These are phyloP conservation scores for Caenorhabditis elegans DNA, from an alignment of 1,140 invertebrate species.

Conservation along the genomic window DNA sequence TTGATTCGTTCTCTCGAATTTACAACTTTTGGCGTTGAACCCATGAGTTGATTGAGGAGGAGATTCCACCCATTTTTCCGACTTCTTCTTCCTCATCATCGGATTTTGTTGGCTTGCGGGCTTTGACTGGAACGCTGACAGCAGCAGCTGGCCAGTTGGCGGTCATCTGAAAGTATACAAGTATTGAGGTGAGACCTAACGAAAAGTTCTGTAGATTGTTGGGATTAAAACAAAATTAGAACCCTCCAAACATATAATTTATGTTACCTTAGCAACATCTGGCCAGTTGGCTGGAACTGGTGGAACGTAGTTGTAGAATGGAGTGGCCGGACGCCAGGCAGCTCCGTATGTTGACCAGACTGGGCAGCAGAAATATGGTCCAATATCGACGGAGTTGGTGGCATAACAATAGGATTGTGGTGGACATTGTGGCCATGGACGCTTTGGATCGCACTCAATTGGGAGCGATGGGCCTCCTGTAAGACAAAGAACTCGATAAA, in stretches of 20 bases:
- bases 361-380: constrained; percentile 66
- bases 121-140: constrained; percentile 52
- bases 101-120: constrained; percentile 37
- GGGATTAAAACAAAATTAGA: too few species aligned
- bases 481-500: not conserved
- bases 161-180: constrained; percentile 20
- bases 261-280: constrained; percentile 42
- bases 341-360: constrained; percentile 66
- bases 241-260: too few species aligned
- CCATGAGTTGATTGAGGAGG: constrained; percentile 6
- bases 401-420: constrained; percentile 66
- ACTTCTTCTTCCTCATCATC: not conserved
- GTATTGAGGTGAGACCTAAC: too few species aligned
- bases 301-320: constrained; percentile 66
- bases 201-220: too few species aligned
- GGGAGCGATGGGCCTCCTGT: constrained; percentile 62
- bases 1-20: not conserved
- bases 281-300: constrained; percentile 54
- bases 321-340: constrained; percentile 63
- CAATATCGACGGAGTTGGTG: constrained; percentile 65
- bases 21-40: constrained; percentile 26
- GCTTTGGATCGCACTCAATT: constrained; percentile 65
- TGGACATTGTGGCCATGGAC: constrained; percentile 66
- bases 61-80: not conserved
- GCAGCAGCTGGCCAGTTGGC: constrained; percentile 60